Conservation (phyloP, 2,888 invertebrate species). For the Pristionchus fissidentatus region DNA sequence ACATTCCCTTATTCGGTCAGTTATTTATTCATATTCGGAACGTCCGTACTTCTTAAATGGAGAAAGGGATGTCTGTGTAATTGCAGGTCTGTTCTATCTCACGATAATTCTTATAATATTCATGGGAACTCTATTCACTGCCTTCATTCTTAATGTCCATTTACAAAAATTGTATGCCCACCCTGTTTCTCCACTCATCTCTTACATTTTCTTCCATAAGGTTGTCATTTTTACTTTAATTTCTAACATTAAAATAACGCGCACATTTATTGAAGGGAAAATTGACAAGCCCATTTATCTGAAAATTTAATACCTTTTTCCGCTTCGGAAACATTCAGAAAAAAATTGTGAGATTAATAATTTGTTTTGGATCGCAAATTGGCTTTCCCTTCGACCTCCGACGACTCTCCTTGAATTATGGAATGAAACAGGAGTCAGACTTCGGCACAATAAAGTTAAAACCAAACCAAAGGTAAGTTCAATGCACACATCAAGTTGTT, state of each 20-base stretch:
- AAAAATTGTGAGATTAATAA: not conserved
- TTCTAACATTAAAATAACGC: no score
- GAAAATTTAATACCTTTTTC: not conserved
- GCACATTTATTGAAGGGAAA: no score
- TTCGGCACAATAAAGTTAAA: not conserved
- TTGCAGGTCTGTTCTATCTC: constrained; percentile 69
- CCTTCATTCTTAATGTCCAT: constrained; percentile 74
- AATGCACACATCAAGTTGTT: not conserved
- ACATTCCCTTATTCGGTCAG: constrained; percentile 71
- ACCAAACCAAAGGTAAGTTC: not conserved
- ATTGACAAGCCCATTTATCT: no score
- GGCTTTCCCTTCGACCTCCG: constrained; percentile 70
- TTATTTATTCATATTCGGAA: not conserved
- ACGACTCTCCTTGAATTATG: constrained; percentile 72
- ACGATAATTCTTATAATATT: constrained; percentile 74
- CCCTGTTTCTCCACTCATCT: constrained; percentile 71
- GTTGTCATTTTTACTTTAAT: constrained; percentile 46
- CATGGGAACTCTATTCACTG: constrained; percentile 74
- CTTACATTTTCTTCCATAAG: constrained; percentile 73
- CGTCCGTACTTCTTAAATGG: not conserved
- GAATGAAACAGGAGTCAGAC: constrained; percentile 63
- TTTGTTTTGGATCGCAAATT: constrained; percentile 62
- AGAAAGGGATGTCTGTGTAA: not conserved
- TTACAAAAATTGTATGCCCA: constrained; percentile 73
- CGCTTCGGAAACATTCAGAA: not conserved